Base-by-base conservation (phyloP, 1,140 invertebrate genomes). In the Cardiocondyla obscurior region DNA sequence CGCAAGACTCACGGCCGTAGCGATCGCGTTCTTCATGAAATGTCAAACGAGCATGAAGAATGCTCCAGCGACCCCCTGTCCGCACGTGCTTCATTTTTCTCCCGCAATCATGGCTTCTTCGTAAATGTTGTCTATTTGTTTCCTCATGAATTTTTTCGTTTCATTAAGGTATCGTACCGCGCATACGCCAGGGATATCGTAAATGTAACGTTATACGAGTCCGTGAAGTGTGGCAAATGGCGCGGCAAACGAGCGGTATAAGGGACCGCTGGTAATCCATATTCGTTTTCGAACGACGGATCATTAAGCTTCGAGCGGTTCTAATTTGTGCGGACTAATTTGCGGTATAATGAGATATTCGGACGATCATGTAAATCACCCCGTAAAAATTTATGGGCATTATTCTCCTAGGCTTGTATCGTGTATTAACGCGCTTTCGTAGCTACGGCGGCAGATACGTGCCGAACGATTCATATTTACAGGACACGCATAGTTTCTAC, bases 21-120 rank as follows among this genome's bases (percentile, higher is more conserved):
- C 83, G 62, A 87, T n/a, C 55, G 28, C 7, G 19, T 88, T 89
- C 83, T 77, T 87, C 82, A 88, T 65, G 42, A 79, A 86, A 89
- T 88, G 73, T 49, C 86, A 86, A 82, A 85, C 82, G 83, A 88
- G 74, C 76, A 69, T 82, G 76, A 77, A 84, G 55, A 58, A 79
- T 53, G 60, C 53, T 33, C 46, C 55, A 4, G n/a, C 25, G 74
- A 69, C 46, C 49, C 14, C 12, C 33, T 77, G 46, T 67, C 46
- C 25, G 8, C 74, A 67, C 30, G 22, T 42, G 49, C 36, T 69
- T 79, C 62, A 79, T 79, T 79, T 69, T 53, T 79, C 46, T 69
- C 5, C 46, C 33, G 25, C 62, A 67, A 79, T 77, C 60, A 36
- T 12, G 49, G 14, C 16, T 53, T 69, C 36, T 46, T 53, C 44